A percentile compares a stretch with the other conserved stretches of the same genome.
These are phyloP conservation scores for Ibidorhyncha struthersii DNA, from an alignment of 2,113 vertebrate genomes.

Conservation along the genomic window DNA sequence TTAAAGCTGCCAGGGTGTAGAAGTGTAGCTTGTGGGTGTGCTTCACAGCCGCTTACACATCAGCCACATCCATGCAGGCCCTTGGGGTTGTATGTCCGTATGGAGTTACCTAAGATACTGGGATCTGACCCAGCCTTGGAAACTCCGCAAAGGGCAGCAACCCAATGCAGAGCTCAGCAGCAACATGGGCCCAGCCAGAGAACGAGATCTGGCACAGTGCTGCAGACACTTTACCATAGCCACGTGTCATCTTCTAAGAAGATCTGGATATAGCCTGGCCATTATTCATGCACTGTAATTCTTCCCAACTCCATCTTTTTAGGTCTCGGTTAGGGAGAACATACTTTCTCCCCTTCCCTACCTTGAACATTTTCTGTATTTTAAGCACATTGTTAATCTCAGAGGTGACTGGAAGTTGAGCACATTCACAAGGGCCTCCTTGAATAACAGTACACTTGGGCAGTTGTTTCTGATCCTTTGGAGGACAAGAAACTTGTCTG, in stretches of 20 bases:
- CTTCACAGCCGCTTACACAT: not conserved
- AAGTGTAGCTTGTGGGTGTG: not conserved
- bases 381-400: not conserved
- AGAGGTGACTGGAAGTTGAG: not conserved
- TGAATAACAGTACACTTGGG: not conserved
- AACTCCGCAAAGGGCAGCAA: not conserved
- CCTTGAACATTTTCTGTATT: not conserved
- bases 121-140: not conserved
- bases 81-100: fast-evolving
- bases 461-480: not conserved
- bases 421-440: not conserved
- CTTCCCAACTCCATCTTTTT: not conserved
- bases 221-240: not conserved
- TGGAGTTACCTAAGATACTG: not conserved
- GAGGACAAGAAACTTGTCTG: not conserved
- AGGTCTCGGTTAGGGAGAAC: not conserved
- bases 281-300: not conserved
- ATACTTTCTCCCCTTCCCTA: fast-evolving
- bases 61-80: not conserved
- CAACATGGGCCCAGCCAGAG: not conserved
- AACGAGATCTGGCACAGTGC: not conserved
- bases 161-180: not conserved
- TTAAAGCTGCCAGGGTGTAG: not conserved
- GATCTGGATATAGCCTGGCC: not conserved
- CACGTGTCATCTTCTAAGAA: not conserved